These are phyloP conservation scores for Python bivittatus DNA, from an alignment of 2,113 vertebrate genomes.

Conservation along the genomic window DNA sequence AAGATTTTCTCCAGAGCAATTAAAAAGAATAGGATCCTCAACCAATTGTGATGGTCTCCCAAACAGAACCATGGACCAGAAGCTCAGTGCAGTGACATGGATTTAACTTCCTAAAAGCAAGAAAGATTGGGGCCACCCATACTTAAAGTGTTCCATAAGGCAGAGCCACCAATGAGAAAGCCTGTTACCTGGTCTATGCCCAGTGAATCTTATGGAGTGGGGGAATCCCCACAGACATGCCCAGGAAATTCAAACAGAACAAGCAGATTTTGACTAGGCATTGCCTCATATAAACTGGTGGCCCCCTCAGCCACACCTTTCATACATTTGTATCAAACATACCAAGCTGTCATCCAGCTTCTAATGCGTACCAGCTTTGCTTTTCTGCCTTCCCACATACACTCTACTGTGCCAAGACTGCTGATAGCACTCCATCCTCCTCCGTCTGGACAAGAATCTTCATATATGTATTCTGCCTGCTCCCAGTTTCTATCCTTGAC, in stretches of 20 bases:
- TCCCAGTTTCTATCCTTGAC: conserved; percentile 14
- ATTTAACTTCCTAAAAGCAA: neutral
- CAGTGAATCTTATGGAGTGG: too few species aligned
- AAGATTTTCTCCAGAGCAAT: neutral
- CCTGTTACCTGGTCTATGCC: neutral
- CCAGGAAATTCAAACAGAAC: neutral
- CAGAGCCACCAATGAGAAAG: neutral
- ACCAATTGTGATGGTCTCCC: neutral
- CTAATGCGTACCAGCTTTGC: neutral
- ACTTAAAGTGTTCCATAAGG: neutral
- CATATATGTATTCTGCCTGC: neutral
- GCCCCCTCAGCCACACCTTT: too few species aligned
- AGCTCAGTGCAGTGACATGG: neutral
- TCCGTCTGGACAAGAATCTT: conserved; percentile 45
- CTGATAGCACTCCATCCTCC: conserved; percentile 38
- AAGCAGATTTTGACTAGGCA: neutral
- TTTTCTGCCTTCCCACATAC: conserved; percentile 11
- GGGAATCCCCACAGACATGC: too few species aligned
- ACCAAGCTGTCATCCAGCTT: neutral
- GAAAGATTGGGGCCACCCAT: neutral
- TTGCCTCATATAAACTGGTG: neutral
- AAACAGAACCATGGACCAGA: neutral
- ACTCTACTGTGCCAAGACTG: conserved; percentile 54
- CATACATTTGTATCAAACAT: accelerated
- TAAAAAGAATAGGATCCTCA: neutral